These are phyloP conservation scores for Zalophus californianus DNA, from an alignment of 2,797 vertebrate genomes.

Conservation along the genomic window DNA sequence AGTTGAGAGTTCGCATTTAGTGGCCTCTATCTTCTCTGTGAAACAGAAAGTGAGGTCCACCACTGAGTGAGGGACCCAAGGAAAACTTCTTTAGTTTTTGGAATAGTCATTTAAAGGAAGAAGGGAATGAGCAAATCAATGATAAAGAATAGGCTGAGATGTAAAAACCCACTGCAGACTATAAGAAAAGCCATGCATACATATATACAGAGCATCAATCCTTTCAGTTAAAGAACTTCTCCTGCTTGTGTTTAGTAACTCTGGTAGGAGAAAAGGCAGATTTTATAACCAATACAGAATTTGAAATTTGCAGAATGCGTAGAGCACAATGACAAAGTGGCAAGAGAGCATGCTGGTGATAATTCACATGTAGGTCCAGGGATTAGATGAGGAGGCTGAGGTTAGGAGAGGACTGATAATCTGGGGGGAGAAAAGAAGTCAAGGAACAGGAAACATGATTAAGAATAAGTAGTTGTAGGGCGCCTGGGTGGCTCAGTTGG, in stretches of 20 bases:
- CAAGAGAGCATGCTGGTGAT: not conserved
- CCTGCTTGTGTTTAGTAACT: not conserved
- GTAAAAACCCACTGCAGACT: not conserved
- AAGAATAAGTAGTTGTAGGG: conserved; percentile 6
- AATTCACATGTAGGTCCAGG: not conserved
- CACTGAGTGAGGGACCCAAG: not conserved
- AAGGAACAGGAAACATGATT: not conserved
- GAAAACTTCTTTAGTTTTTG: not conserved
- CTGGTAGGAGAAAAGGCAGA: not conserved
- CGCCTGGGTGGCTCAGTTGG: too few relatives aligned
- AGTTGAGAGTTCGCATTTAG: not conserved
- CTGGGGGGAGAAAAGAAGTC: not conserved
- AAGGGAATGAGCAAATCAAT: not conserved
- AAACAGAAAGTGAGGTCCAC: not conserved
- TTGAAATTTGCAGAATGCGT: conserved; percentile 16
- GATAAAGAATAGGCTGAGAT: not conserved
- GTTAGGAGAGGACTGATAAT: not conserved
- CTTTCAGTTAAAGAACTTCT: conserved; percentile 8
- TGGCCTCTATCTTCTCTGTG: not conserved
- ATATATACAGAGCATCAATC: not conserved
- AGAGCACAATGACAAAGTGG: not conserved
- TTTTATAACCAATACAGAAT: conserved; percentile 32
- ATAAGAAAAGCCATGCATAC: not conserved
- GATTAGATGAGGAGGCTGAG: not conserved
- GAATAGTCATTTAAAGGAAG: not conserved